A percentile compares a stretch with the other conserved stretches of the same genome.
Evolutionary conservation across 2,888 invertebrate genomes (phyloP).

Genomic region (Serrognathus titanus): DNA sequence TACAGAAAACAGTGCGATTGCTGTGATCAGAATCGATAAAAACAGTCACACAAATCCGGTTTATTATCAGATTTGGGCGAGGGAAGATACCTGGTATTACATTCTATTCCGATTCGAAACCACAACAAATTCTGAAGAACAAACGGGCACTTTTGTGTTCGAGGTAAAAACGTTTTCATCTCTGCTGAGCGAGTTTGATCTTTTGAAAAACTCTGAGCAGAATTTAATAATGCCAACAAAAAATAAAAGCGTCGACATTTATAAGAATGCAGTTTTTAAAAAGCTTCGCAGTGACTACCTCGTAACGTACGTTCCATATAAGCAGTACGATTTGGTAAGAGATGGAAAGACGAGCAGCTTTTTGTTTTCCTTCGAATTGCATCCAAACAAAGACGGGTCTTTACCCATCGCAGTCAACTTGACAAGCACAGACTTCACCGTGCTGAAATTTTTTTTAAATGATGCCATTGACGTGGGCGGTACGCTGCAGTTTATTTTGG

Average conservation of each 20-base stretch:
- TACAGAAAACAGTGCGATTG: slow-evolving; percentile 44
- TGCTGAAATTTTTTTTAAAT: slow-evolving; percentile 67
- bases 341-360: slow-evolving; percentile 73
- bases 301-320: slow-evolving; percentile 30
- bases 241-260: slow-evolving; percentile 4
- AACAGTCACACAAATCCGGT: slow-evolving; percentile 3
- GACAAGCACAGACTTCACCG: slow-evolving; percentile 60
- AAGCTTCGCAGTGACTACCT: slow-evolving; percentile 4
- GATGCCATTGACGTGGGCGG: slow-evolving; percentile 77
- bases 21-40: slow-evolving; percentile 12
- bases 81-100: slow-evolving; percentile 61
- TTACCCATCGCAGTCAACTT: slow-evolving; percentile 66
- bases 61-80: slow-evolving; percentile 46
- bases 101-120: slow-evolving; percentile 44
- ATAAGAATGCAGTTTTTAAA: not conserved
- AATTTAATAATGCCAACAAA: not conserved
- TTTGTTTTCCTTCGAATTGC: slow-evolving; percentile 70
- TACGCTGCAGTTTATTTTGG: slow-evolving; percentile 68
- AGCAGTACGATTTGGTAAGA: slow-evolving; percentile 47
- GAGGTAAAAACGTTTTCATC: slow-evolving; percentile 19
- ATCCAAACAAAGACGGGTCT: slow-evolving; percentile 59
- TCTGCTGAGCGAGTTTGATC: not conserved
- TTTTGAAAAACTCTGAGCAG: not conserved
- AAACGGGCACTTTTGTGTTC: slow-evolving; percentile 14
- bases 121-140: not conserved